Evolutionary conservation across 2,113 vertebrate genomes (phyloP).

Genomic region (Ahaetulla prasina): DNA sequence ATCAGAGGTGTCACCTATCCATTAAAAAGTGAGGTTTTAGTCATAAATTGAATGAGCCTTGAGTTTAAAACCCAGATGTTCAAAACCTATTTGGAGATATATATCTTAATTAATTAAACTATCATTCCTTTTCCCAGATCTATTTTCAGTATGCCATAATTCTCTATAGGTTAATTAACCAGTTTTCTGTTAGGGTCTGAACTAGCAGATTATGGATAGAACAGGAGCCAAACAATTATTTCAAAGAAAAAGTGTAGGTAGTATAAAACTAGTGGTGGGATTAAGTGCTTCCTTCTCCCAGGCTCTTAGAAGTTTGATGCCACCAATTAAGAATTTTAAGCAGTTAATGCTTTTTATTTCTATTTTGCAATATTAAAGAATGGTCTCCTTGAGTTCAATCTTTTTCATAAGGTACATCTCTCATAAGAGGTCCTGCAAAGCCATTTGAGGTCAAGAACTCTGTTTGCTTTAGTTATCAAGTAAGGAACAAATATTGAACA

Average conservation of each 20-base stretch:
- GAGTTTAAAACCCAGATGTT: not conserved
- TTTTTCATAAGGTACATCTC: not conserved
- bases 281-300: not conserved
- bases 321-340: not conserved
- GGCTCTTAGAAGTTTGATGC: not conserved
- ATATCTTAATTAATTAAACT: not conserved
- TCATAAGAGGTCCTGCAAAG: not conserved
- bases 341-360: not conserved
- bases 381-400: not conserved
- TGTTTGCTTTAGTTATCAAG: not conserved
- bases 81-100: not conserved
- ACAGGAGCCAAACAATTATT: not conserved
- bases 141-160: not conserved
- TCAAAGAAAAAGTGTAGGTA: not conserved
- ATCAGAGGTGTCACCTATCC: not conserved
- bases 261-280: not conserved
- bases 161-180: not conserved
- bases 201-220: not conserved
- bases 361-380: not conserved
- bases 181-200: not conserved
- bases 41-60: not conserved
- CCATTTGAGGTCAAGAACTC: not conserved
- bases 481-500: not conserved
- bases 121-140: not conserved
- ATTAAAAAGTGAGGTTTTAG: not conserved